Conservation (phyloP, 2,797 vertebrate species). For the Saxicola maurus region DNA sequence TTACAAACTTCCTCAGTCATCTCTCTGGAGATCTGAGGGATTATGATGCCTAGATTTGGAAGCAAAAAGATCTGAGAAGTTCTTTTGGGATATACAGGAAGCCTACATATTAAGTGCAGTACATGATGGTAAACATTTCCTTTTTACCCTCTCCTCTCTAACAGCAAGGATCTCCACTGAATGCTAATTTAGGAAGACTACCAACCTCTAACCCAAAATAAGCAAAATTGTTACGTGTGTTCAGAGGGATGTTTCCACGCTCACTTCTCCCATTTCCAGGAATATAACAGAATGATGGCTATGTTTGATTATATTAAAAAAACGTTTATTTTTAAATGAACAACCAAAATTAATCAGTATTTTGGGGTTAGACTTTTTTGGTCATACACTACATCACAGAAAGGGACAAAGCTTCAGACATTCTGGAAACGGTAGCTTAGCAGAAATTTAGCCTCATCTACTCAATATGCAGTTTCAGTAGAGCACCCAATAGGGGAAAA, state of each 20-base stretch:
- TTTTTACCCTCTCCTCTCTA: not conserved
- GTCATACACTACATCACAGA: not conserved
- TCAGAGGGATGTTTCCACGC: not conserved
- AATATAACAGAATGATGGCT: not conserved
- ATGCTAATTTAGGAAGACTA: not conserved
- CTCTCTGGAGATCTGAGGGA: not conserved
- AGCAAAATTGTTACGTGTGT: not conserved
- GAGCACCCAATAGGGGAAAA: not conserved
- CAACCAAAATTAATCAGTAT: not conserved
- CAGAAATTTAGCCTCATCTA: not conserved
- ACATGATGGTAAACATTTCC: not conserved
- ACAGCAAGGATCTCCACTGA: not conserved
- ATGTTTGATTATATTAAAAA: not conserved
- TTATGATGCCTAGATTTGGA: not conserved
- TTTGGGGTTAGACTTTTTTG: not conserved
- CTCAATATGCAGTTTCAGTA: not conserved
- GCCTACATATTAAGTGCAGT: not conserved
- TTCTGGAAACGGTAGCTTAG: not conserved
- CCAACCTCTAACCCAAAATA: not conserved
- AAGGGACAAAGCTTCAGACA: not conserved
- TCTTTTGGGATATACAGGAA: not conserved
- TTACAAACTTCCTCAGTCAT: not conserved
- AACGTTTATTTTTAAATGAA: not conserved
- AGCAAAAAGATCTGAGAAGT: not conserved
- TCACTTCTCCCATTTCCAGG: not conserved